Evolutionary conservation across 1,140 invertebrate genomes (phyloP), one percentile per base, ranked within the genome.

Genomic region (Agrypnia vestita): DNA sequence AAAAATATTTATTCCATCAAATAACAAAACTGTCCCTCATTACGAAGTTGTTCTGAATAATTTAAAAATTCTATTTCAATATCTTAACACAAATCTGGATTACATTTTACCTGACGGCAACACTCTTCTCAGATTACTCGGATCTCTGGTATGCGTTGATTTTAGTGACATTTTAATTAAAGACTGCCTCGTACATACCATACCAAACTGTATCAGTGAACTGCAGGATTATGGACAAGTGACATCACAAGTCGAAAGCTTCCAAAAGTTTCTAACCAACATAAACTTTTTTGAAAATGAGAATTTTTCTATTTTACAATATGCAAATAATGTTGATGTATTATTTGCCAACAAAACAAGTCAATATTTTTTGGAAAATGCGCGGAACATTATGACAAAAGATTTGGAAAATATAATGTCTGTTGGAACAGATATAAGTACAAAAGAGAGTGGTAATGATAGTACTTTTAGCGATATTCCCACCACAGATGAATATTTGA

Each of bases 331-430:
- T 87, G 93, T 97, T 51, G 94, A 97, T 84, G 87, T 92, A 7
- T 87, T 96, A 21, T 97, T 95, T 88, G 93, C 94, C 47, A 92
- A 94, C 82, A 95, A 96, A 86, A 93, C 95, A 73, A 94, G 94
- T 84, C 91, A 94, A 84, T 91, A 94, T 75, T 93, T 96, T 59
- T 84, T 96, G 25, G 91, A 92, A 43, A 91, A 89, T 81, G 95
- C 96, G 0, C 89, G 93, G 55, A 89, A 88, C 80, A 92, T 97
- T 21, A 95, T 97, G 90, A 93, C 93, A 75, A 94, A 95, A 84
- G 95, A 97, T 86, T 89, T 97, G 44, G 95, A 96, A 85, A 92
- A 94, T 78, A 94, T 94, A 67, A 91, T 94, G 72, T 91, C 91
- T 80, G 89, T 93, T 83, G 91, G 90, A 3, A 84, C 74, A 19